Conservation (phyloP, 2,888 invertebrate genomes). For the Pterobdella sp. region DNA sequence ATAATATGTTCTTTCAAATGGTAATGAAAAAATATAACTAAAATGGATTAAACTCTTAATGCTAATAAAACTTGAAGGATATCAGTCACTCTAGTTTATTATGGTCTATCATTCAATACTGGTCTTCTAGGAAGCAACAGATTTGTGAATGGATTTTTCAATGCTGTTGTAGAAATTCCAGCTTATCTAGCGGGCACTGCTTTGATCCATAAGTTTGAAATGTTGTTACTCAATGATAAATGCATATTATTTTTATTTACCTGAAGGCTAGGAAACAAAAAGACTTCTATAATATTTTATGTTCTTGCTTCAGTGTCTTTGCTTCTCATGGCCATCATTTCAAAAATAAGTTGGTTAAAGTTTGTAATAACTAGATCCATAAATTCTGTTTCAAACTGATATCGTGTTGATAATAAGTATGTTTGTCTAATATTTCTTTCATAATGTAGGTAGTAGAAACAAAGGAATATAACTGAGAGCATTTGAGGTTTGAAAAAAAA, state of each 20-base stretch:
- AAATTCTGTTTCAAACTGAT: too few species aligned
- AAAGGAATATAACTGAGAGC: too few species aligned
- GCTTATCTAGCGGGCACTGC: constrained; percentile 39
- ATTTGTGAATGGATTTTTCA: constrained; percentile 40
- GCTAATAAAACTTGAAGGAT: constrained; percentile 39
- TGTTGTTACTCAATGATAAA: not conserved
- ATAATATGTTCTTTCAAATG: not conserved
- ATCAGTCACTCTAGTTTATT: constrained; percentile 42
- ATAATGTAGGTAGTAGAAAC: too few species aligned
- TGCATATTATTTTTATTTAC: not conserved
- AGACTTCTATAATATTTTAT: not conserved
- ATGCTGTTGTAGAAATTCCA: constrained; percentile 39
- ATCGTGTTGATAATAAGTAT: too few species aligned
- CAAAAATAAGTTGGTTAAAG: too few species aligned
- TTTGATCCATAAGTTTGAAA: too few species aligned
- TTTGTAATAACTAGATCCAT: too few species aligned
- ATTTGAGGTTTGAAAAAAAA: too few species aligned
- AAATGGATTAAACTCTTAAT: too few species aligned
- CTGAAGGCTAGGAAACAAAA: not conserved
- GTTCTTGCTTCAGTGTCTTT: not conserved
- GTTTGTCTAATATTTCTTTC: too few species aligned
- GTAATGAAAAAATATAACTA: too few species aligned
- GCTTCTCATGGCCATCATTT: not conserved
- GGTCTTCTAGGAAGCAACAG: constrained; percentile 41
- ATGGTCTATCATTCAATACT: constrained; percentile 43